Percentiles rank a stretch among this genome's conserved stretches.
Conservation (phyloP, 2,113 vertebrate species). For the Chloebia gouldiae region DNA sequence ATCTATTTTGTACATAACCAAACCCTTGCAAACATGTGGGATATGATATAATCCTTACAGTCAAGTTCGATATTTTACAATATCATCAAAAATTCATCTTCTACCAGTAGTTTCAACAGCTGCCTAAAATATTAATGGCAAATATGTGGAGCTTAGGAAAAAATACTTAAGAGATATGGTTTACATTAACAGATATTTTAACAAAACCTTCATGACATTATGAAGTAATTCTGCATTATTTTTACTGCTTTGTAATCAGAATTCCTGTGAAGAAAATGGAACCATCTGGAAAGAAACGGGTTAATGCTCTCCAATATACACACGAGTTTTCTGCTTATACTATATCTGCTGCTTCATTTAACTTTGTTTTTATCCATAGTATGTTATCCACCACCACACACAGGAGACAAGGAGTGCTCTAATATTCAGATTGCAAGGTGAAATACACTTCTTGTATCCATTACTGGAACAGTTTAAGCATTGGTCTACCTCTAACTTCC, state of each 20-base stretch:
- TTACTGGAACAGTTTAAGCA: constrained; percentile 42
- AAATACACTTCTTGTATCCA: background rate
- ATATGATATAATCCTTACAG: background rate
- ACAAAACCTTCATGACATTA: background rate
- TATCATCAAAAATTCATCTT: background rate
- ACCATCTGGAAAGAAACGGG: background rate
- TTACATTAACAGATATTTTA: background rate
- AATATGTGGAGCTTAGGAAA: background rate
- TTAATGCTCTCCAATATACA: background rate
- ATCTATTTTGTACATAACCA: background rate
- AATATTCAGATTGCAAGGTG: background rate
- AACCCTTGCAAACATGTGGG: background rate
- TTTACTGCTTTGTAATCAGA: background rate
- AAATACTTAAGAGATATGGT: background rate
- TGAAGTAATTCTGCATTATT: background rate
- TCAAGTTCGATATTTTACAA: background rate
- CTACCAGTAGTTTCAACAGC: background rate
- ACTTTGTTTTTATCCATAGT: background rate
- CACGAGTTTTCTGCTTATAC: background rate
- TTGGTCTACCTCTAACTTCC: constrained; percentile 48
- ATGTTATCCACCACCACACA: background rate
- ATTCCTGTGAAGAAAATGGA: background rate
- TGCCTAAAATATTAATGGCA: background rate
- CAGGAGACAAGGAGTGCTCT: background rate
- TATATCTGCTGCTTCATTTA: background rate